phyloP scores from a whole-genome alignment of 2,797 vertebrate genomes.

The Kryptolebias ocellatus region DNA sequence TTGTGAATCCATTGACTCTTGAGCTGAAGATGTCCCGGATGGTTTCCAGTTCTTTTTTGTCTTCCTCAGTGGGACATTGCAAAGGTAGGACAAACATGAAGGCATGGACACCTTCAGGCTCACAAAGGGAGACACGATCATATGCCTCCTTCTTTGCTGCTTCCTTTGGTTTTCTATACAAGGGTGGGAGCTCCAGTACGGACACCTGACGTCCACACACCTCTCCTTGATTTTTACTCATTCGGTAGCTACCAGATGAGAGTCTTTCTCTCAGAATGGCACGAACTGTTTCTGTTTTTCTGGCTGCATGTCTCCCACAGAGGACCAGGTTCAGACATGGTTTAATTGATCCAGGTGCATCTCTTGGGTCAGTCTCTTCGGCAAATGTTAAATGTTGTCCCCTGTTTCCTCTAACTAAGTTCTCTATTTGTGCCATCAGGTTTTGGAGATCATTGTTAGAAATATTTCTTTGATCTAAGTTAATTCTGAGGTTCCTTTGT shows the following conservation, averaged over 20 bases:
- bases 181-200: slow-evolving; percentile 34
- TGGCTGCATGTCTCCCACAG: slow-evolving; percentile 26
- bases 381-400: slow-evolving; percentile 23
- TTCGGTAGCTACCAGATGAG: neutral
- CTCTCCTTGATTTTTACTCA: slow-evolving; percentile 15
- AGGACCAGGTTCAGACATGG: slow-evolving; percentile 33
- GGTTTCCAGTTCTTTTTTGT: slow-evolving; percentile 46
- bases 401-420: slow-evolving; percentile 8
- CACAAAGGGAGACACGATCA: slow-evolving; percentile 18
- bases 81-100: slow-evolving; percentile 52
- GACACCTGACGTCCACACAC: slow-evolving; percentile 26
- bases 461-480: neutral
- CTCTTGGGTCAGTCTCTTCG: neutral
- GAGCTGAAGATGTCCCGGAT: slow-evolving; percentile 41
- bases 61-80: slow-evolving; percentile 31
- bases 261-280: slow-evolving; percentile 2
- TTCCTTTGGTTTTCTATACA: slow-evolving; percentile 16
- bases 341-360: neutral
- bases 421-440: slow-evolving; percentile 39
- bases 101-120: slow-evolving; percentile 34
- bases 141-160: rapidly evolving
- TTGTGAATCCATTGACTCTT: slow-evolving; percentile 7
- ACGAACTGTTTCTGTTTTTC: slow-evolving; percentile 10
- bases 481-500: slow-evolving; percentile 6
- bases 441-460: neutral